These are phyloP conservation scores for Callionymus lyra DNA, from an alignment of 2,113 vertebrate species.

Conservation along the genomic window DNA sequence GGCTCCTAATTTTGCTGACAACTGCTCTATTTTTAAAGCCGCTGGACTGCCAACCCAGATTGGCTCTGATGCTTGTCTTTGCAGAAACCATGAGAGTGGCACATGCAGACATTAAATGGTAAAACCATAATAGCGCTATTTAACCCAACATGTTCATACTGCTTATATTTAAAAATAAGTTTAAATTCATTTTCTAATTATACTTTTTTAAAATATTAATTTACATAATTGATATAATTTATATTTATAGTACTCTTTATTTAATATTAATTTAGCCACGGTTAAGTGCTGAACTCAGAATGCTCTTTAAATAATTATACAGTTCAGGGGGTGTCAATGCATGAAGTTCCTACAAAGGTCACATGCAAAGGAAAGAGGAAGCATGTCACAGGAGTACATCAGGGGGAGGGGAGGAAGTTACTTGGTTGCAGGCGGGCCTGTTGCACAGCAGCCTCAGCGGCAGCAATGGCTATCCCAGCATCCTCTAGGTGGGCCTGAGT, in stretches of 20 bases:
- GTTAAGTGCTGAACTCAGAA: no score
- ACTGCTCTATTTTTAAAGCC: not conserved
- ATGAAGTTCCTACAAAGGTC: conserved; percentile 29
- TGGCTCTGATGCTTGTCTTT: conserved; percentile 42
- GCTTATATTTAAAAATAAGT: no score
- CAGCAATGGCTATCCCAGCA: conserved; percentile 91
- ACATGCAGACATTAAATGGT: conserved; percentile 33
- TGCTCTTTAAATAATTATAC: no score
- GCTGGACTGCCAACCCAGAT: conserved; percentile 33
- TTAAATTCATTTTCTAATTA: no score
- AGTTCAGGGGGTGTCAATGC: no score
- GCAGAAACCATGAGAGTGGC: conserved; percentile 50
- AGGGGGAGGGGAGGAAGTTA: conserved; percentile 93
- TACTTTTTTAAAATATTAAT: no score
- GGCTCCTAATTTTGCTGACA: not conserved
- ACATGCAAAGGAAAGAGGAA: conserved; percentile 79
- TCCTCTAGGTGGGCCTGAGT: conserved; percentile 96
- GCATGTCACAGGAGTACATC: conserved; percentile 86
- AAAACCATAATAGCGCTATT: no score
- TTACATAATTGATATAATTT: no score
- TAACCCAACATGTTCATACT: no score
- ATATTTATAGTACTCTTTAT: no score
- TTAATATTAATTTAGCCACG: no score
- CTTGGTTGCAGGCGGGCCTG: conserved; percentile 98
- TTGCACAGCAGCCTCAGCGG: conserved; percentile 93